These are phyloP conservation scores for Tetraneura akinire DNA, from an alignment of 1,140 invertebrate genomes.

Conservation along the genomic window DNA sequence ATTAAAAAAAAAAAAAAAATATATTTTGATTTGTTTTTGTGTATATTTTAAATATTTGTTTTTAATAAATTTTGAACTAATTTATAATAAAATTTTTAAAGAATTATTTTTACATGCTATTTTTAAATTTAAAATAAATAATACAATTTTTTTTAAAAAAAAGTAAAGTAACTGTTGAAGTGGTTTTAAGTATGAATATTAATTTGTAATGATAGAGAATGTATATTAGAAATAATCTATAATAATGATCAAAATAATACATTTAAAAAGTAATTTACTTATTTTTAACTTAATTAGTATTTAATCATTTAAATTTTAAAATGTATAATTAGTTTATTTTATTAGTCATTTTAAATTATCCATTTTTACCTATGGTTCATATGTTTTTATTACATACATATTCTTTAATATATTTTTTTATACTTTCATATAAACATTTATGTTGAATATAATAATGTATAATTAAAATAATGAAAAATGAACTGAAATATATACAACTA, in stretches of 20 bases:
- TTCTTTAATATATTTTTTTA: not conserved
- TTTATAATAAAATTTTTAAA: not conserved
- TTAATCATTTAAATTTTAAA: not conserved
- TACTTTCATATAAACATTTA: not conserved
- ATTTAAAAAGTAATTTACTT: not conserved
- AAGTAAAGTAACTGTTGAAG: not conserved
- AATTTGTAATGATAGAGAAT: no score
- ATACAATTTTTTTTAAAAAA: not conserved
- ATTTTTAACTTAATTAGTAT: not conserved
- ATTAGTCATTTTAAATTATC: not conserved
- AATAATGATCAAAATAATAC: not conserved
- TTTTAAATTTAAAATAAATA: not conserved
- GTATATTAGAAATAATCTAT: not conserved
- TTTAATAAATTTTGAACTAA: not conserved
- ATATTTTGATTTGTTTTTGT: not conserved
- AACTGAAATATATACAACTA: not conserved
- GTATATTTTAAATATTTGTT: not conserved
- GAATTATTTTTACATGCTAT: not conserved
- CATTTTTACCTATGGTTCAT: not conserved
- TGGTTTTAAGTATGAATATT: no score
- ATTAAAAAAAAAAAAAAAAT: not conserved
- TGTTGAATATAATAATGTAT: not conserved
- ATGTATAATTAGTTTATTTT: slow-evolving; percentile 13
- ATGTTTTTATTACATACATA: not conserved
- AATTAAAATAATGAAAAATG: not conserved